A percentile compares a stretch with the other conserved stretches of the same genome.
phyloP scores from a whole-genome alignment of 2,113 vertebrate genomes.

The Rhea americana region DNA sequence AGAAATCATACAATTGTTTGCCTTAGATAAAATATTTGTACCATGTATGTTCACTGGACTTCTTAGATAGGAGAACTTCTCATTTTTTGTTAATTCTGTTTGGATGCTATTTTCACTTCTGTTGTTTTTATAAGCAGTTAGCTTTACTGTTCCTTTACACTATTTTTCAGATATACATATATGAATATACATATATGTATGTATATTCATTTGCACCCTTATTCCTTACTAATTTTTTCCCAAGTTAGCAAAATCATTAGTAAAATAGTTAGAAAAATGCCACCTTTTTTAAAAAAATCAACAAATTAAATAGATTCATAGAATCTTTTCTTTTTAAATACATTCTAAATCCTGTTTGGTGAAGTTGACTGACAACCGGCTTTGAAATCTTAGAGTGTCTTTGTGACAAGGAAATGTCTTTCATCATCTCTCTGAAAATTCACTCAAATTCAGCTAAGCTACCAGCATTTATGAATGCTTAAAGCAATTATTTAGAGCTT shows the following conservation, averaged over 20 bases:
- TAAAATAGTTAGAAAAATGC: not conserved
- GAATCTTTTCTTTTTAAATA: not conserved
- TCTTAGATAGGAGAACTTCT: not conserved
- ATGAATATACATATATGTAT: no score
- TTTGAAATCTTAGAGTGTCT: conserved; percentile 27
- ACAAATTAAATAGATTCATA: not conserved
- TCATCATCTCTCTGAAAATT: conserved; percentile 13
- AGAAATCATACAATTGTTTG: not conserved
- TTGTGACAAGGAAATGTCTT: conserved; percentile 25
- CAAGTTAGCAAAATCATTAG: not conserved
- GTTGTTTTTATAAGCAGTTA: not conserved
- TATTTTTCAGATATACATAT: not conserved
- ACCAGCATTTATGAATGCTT: not conserved
- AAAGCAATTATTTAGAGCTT: not conserved
- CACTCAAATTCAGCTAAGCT: not conserved
- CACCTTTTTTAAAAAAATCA: not conserved
- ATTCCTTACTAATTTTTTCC: not conserved
- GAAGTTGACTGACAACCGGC: conserved; percentile 1
- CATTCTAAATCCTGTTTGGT: not conserved
- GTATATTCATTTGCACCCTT: not conserved
- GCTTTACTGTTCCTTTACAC: not conserved
- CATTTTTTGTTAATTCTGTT: not conserved
- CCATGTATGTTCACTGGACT: not conserved
- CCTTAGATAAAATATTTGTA: not conserved
- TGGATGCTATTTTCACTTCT: not conserved